A percentile compares a stretch with the other conserved stretches of the same genome.
Evolutionary conservation across 1,140 invertebrate genomes (phyloP).

Genomic region (Drepana arcuata): DNA sequence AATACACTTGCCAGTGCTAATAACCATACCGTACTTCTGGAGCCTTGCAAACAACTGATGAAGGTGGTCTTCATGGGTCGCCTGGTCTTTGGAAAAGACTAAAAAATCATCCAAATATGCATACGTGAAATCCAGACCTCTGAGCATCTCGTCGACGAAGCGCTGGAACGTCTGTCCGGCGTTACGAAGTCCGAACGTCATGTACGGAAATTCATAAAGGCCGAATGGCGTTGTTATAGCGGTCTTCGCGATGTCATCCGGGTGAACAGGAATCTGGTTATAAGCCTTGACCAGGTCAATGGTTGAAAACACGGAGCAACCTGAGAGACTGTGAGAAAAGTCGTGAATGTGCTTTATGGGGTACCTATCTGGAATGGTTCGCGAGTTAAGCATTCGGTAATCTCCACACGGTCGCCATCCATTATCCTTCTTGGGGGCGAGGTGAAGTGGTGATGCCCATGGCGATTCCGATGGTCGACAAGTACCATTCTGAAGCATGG

Average conservation of each 20-base stretch:
- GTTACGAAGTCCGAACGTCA: constrained; percentile 31
- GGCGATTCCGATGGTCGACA: constrained; percentile 28
- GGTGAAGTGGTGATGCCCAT: constrained; percentile 49
- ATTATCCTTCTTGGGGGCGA: constrained; percentile 49
- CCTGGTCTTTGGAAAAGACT: constrained; percentile 30
- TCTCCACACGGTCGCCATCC: constrained; percentile 47
- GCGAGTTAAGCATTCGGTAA: constrained; percentile 24
- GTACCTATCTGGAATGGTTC: constrained; percentile 45
- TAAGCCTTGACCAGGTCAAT: constrained; percentile 13
- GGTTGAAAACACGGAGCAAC: constrained; percentile 4
- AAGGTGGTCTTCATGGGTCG: constrained; percentile 33
- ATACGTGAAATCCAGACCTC: constrained; percentile 27
- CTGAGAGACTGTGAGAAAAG: constrained; percentile 20
- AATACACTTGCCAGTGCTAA: constrained; percentile 28
- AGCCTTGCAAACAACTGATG: constrained; percentile 20
- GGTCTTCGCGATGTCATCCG: constrained; percentile 42
- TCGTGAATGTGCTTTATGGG: constrained; percentile 39
- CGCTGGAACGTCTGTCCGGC: constrained; percentile 22
- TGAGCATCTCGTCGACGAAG: constrained; percentile 56
- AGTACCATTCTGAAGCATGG: constrained; percentile 8
- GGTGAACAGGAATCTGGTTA: constrained; percentile 40
- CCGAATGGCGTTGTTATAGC: constrained; percentile 40
- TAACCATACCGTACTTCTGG: constrained; percentile 19
- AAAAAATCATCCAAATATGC: constrained; percentile 72
- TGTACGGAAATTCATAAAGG: constrained; percentile 25